These are phyloP conservation scores for Tinamus guttatus DNA, from an alignment of 2,113 vertebrate genomes.

Conservation along the genomic window DNA sequence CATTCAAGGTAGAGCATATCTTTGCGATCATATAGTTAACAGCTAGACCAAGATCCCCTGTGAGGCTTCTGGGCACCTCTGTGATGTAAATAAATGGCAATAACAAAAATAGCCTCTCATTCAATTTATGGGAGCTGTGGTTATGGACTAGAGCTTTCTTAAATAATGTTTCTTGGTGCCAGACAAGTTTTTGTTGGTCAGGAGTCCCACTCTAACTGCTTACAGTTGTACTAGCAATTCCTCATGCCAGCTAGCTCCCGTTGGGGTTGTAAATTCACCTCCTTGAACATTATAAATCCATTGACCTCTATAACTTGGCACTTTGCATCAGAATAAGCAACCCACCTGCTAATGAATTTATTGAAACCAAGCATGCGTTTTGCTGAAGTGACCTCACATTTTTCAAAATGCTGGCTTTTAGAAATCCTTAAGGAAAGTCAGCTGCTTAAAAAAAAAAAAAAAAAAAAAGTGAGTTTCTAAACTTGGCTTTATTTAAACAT, in stretches of 20 bases:
- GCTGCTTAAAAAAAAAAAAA: neutral
- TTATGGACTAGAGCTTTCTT: neutral
- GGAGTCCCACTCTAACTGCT: neutral
- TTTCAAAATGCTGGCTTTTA: neutral
- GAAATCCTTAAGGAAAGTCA: neutral
- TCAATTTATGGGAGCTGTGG: neutral
- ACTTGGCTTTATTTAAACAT: slow-evolving; percentile 44
- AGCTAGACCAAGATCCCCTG: neutral
- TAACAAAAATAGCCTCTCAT: neutral
- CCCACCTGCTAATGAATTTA: slow-evolving; percentile 62
- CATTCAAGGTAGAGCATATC: neutral
- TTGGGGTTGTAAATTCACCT: slow-evolving; percentile 45
- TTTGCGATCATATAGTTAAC: neutral
- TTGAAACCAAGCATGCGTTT: slow-evolving; percentile 44
- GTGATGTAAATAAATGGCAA: neutral
- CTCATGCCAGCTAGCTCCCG: neutral
- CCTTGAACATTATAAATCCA: slow-evolving; percentile 57
- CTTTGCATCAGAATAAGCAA: slow-evolving; percentile 48
- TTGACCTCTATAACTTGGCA: slow-evolving; percentile 52
- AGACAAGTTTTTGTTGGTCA: slow-evolving; percentile 25
- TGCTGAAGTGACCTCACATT: neutral
- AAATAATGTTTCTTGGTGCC: slow-evolving; percentile 18
- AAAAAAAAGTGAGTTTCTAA: neutral
- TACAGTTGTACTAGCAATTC: slow-evolving; percentile 14
- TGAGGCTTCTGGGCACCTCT: neutral